Conservation (phyloP, 2,888 invertebrate genomes). For the Drosophila koepferae region DNA sequence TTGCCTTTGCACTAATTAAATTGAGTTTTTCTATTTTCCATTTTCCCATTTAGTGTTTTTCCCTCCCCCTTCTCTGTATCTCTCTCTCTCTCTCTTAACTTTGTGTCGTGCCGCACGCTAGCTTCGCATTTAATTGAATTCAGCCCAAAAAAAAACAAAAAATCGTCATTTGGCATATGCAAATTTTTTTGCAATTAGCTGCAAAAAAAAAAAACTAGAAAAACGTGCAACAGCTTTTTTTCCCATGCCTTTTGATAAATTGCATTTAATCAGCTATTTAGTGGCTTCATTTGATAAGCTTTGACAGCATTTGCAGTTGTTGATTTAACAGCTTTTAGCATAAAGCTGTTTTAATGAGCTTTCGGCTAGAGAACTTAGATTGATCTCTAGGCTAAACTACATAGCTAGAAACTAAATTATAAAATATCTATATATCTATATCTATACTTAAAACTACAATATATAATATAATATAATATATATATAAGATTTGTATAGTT, state of each 20-base stretch:
- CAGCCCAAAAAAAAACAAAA: conserved; percentile 23
- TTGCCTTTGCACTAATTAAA: conserved; percentile 44
- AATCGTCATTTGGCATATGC: conserved; percentile 56
- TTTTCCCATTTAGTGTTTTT: neutral
- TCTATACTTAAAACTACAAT: too few relatives aligned
- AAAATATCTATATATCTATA: too few relatives aligned
- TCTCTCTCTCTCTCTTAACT: neutral
- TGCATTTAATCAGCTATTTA: conserved; percentile 22
- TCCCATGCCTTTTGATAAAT: conserved; percentile 20
- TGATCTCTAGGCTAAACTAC: neutral
- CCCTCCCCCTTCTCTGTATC: neutral
- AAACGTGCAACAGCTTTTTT: conserved; percentile 47
- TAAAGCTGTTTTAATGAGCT: conserved; percentile 1
- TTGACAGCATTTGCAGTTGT: neutral
- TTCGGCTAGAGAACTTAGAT: neutral
- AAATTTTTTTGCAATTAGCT: conserved; percentile 68
- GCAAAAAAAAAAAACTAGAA: conserved; percentile 22
- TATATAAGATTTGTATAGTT: too few relatives aligned
- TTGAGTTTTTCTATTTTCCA: conserved; percentile 11
- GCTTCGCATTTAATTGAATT: conserved; percentile 50
- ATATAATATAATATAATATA: too few relatives aligned
- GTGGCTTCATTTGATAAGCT: conserved; percentile 8
- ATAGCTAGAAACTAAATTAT: neutral
- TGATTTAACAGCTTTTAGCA: neutral
- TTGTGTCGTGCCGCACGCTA: conserved; percentile 40